Conservation (phyloP, 1,140 invertebrate genomes). For the Megalopta genalis region DNA sequence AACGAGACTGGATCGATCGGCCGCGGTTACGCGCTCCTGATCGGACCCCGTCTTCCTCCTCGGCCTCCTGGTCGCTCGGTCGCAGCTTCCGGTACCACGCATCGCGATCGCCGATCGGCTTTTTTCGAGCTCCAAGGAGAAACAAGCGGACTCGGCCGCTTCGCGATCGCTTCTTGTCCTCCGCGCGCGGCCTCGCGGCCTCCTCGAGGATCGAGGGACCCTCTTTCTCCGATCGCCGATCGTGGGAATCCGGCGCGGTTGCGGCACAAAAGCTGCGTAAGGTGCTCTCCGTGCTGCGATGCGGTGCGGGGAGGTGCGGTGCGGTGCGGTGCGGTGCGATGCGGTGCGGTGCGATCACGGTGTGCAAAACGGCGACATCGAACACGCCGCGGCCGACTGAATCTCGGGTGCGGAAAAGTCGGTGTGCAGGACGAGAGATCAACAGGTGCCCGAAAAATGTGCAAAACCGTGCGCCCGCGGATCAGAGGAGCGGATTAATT, state of each 20-base stretch:
- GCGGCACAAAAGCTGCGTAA: no score
- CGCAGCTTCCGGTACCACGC: constrained; percentile 22
- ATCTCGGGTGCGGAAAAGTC: constrained; percentile 40
- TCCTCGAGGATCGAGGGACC: no score
- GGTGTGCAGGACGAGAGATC: constrained; percentile 45
- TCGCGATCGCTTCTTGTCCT: no score
- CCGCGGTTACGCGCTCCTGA: constrained; percentile 31
- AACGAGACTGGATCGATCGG: constrained; percentile 37
- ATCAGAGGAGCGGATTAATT: constrained; percentile 10
- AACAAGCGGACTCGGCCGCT: no score
- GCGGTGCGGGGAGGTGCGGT: constrained; percentile 3
- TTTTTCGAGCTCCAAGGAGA: no score
- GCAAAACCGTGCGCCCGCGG: constrained; percentile 36
- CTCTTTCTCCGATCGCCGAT: no score
- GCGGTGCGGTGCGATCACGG: constrained; percentile 23
- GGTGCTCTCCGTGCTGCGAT: background rate
- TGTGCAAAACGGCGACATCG: constrained; percentile 36
- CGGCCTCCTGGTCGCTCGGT: constrained; percentile 32
- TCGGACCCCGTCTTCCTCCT: constrained; percentile 39
- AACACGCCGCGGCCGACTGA: constrained; percentile 22
- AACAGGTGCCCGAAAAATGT: constrained; percentile 52
- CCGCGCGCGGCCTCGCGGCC: no score
- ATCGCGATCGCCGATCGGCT: no score
- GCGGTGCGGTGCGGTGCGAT: background rate
- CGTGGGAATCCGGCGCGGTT: no score